Evolutionary conservation across 92 coral and sea anemone species (phyloP), one percentile per base, ranked within the genome.

Genomic region (Porites divaricata): DNA sequence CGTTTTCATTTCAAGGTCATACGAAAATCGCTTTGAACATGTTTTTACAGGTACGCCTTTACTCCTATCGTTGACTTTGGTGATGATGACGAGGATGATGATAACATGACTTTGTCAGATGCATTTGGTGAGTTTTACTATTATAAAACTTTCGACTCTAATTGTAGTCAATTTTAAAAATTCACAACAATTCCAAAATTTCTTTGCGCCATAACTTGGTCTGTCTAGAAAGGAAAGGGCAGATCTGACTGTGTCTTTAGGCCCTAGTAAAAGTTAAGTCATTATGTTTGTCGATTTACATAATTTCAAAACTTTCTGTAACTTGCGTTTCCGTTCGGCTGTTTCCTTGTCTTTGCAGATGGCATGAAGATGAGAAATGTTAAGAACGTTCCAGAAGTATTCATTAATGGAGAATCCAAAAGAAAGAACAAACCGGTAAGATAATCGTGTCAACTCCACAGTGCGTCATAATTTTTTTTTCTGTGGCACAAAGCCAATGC

Each of bases 301-400:
- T 35, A 4, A 2, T 35, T 4, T 35, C 45, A 35, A 35, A 35
- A 35, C 45, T 35, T 35, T 35, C 45, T 35, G 45, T 35, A 35
- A 35, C 45, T 35, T 4, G 6, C 45, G 45, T 35, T 35, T 35
- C 45, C 0, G 45, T 35, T 35, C 45, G 45, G 6, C 45, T 35
- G 6, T 35, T 4, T 35, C 45, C 23, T 19, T 53, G n/a, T 79
- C 35, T 22, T 61, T 45, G 17, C 86, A 96, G 99, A 96, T 85
- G 99, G 99, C 2, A 96, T 96, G 99, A 96, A 96, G 81, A 96
- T 94, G 98, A 89, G 99, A 67, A 91, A 88, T 79, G 52, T 84
- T 57, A 88, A 85, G 81, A 91, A 87, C 45, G 81, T 78, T 7
- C 87, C 92, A 15, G 98, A 96, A 58, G 98, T 89, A 21, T 75